Conservation (phyloP, 2,888 invertebrate species). For the Cataglyphis rosenhaueri region DNA sequence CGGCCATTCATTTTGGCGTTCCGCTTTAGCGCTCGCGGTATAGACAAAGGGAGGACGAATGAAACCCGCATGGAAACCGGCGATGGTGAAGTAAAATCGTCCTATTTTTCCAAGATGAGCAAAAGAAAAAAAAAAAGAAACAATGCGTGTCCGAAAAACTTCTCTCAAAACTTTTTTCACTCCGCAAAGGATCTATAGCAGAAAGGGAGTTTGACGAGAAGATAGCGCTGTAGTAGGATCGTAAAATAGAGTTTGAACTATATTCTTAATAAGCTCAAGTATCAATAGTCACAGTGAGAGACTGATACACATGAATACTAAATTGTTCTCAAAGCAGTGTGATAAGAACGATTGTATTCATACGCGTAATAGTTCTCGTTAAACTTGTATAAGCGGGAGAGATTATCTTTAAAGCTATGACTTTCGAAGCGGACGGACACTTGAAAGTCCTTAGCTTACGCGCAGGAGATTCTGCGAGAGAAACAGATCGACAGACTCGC, state of each 20-base stretch:
- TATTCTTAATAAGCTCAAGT: conserved; percentile 7
- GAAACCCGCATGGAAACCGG: conserved; percentile 36
- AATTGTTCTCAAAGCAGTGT: conserved; percentile 16
- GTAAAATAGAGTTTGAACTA: conserved; percentile 20
- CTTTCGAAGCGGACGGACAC: conserved; percentile 64
- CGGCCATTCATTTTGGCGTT: conserved; percentile 54
- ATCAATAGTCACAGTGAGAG: neutral
- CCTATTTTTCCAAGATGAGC: conserved; percentile 41
- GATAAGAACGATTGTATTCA: conserved; percentile 43
- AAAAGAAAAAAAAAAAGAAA: conserved; percentile 27
- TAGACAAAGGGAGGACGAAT: conserved; percentile 38
- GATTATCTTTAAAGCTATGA: conserved; percentile 52
- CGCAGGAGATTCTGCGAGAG: conserved; percentile 8
- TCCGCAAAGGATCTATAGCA: neutral
- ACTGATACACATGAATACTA: neutral
- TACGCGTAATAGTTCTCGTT: conserved; percentile 16
- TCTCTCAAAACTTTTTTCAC: neutral
- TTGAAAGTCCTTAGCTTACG: conserved; percentile 59
- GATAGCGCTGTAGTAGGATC: neutral
- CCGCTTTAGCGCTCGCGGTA: conserved; percentile 27
- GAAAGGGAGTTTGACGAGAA: neutral
- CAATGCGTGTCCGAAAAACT: conserved; percentile 26
- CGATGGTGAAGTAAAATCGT: conserved; percentile 45
- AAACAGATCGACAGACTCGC: conserved; percentile 53
- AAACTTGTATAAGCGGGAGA: conserved; percentile 22